Base-by-base conservation (phyloP, 2,888 invertebrate species). In the Ichneumoninae sp. region DNA sequence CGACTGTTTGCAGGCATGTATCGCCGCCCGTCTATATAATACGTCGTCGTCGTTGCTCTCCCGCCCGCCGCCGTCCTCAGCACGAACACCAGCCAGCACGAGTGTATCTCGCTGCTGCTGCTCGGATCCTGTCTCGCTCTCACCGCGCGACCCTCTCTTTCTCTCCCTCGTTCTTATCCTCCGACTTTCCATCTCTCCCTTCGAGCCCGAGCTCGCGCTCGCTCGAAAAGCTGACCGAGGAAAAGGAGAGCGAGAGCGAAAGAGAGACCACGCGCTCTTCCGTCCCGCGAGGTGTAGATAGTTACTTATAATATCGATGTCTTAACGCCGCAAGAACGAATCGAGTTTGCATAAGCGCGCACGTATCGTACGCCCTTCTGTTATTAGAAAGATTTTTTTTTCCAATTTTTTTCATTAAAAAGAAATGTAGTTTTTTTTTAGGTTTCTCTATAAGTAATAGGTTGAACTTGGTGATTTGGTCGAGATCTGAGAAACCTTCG, bases 1-100 rank as follows among this genome's bases (percentile, higher is more conserved):
- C 91, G 93, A 93, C 93, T 93, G 92, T 90, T 90, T 90, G 91
- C 89, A 89, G 89, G 90, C 88, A 89, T 90, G 90, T 89, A 89
- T 90, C 89, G 89, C 82, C 52, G 80, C 88, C 87, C 87, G 87
- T 89, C 88, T 89, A 88, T 90, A 89, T 91, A 91, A 91, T 90
- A 91, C 86, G 88, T 87, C 83, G 86, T 83, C 77, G 78, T 86
- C 86, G 84, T 87, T 87, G 70, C 86, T 89, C 87, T 86, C 88
- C 85, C 86, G 86, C 76, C 76, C 65, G 75, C 85, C 86, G 81
- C 82, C 86, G 83, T 75, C 22, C 76, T 65, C 54, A 36, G 13
- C 47, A 22, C 30, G 54, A 26, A 36, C 36, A 33, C 40, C 30
- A 36, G 40, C 52, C 30, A 36, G 40, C 52, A 22, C 52, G 50